Base-by-base conservation (phyloP, 2,888 invertebrate genomes). In the Mechanitis messenoides region DNA sequence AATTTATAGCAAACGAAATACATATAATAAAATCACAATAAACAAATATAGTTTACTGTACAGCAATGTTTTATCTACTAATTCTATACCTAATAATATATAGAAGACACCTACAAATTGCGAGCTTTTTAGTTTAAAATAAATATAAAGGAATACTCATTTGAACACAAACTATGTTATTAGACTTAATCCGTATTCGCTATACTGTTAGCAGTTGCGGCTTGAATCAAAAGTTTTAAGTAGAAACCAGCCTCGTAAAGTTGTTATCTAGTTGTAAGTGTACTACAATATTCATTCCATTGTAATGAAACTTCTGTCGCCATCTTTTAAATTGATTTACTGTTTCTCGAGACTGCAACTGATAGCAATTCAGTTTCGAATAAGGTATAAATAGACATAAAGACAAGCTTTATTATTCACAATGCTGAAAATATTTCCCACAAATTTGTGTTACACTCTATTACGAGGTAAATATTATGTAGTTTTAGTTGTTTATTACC, bases 191-290 rank as follows among this genome's bases (percentile, higher is more conserved):
- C 64, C 62, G 47, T 55, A 60, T 62, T 58, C 55, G 54, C 62
- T 61, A 56, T 60, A 42, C 47, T 61, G 66, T 66, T 66, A 64
- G 63, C 63, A 63, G 61, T 57, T 66, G 64, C 62, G 61, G 62
- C 58, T 64, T 64, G 64, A 64, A 66, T 62, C 66, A 66, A 64
- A 64, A 66, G 66, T 66, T 66, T 64, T 58, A 64, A 66, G 66
- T 66, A 64, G 64, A 64, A 64, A 58, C 66, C 54, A 50, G 59
- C 58, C 60, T 58, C 64, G 56, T 55, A 64, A 66, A 64, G 64
- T 62, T 50, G 50, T 50, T 50, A 50, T 50, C 50, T 50, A 50
- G 50, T 50, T 50, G 31, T 31, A 50, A 50, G 31, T 50, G 50
- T 31, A 50, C 5, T 50, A 59, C 59, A 62, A 56, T 53, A 58